phyloP scores from a whole-genome alignment of 1,140 invertebrate genomes.

The Rhopalosiphum padi region DNA sequence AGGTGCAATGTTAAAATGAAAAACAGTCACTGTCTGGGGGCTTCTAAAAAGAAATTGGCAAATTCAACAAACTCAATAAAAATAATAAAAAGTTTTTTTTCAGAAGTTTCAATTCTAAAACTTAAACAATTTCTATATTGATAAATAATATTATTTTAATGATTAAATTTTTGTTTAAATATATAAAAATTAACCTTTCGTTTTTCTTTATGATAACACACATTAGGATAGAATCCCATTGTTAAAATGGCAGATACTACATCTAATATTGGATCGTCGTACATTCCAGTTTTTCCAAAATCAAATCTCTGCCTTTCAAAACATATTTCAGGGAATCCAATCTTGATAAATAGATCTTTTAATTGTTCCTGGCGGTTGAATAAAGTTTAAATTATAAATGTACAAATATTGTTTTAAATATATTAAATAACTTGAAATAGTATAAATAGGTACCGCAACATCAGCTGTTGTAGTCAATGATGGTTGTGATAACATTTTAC shows the following conservation, averaged over 20 bases:
- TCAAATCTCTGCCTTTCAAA: constrained; percentile 78
- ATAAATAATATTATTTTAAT: not conserved
- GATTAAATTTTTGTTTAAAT: constrained; percentile 48
- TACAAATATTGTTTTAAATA: not conserved
- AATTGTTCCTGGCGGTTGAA: constrained; percentile 76
- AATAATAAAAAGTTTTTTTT: not conserved
- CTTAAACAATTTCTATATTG: not conserved
- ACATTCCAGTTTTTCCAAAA: constrained; percentile 66
- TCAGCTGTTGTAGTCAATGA: constrained; percentile 90
- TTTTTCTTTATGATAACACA: constrained; percentile 94
- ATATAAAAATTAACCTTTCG: constrained; percentile 71
- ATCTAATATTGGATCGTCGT: constrained; percentile 82
- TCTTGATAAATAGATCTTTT: constrained; percentile 78
- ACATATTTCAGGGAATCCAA: constrained; percentile 90
- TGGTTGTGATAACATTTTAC: constrained; percentile 85
- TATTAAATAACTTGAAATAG: not conserved
- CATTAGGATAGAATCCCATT: constrained; percentile 95
- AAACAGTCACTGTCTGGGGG: not conserved
- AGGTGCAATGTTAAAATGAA: not conserved
- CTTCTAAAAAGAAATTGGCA: not conserved
- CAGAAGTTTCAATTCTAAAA: not conserved
- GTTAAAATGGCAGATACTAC: constrained; percentile 84
- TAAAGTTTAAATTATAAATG: constrained; percentile 13
- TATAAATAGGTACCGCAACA: constrained; percentile 70
- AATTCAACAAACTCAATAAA: not conserved